Base-by-base conservation (phyloP, 1,140 invertebrate genomes). In the Alviniconcha marisindica region DNA sequence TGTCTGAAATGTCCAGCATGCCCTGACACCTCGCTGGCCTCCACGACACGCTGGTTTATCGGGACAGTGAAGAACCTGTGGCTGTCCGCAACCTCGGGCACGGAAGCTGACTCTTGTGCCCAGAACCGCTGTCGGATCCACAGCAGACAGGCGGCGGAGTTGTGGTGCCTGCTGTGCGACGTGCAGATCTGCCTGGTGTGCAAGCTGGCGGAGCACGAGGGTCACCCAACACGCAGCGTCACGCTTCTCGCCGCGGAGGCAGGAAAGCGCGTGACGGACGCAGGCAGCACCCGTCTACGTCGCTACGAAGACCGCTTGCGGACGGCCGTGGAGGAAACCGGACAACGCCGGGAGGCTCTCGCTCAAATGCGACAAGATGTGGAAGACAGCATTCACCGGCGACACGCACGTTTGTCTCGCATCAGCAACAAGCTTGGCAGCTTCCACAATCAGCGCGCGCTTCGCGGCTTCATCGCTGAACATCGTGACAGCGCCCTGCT, bases 401-500 rank as follows among this genome's bases (percentile, higher is more conserved):
- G 77, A 48, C 77, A 78, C 33, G 77, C 77, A 0, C 28, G 60
- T 33, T 54, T 78, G 51, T 28, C 12, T n/a, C 12, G 10, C 0
- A 40, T 78, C 10, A n/a, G n/a, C n/a, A n/a, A n/a, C n/a, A n/a
- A n/a, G n/a, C n/a, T n/a, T n/a, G n/a, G n/a, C n/a, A n/a, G n/a
- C n/a, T n/a, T n/a, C n/a, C n/a, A n/a, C n/a, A n/a, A n/a, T n/a
- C n/a, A n/a, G n/a, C n/a, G n/a, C n/a, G n/a, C n/a, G n/a, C n/a
- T n/a, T n/a, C n/a, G n/a, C n/a, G n/a, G n/a, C n/a, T n/a, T n/a
- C n/a, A 38, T 78, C n/a, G 54, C 60, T 33, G 36, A 40, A 0
- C 38, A 40, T 38, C 33, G 77, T 21, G 77, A 78, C 51, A 78
- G 77, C n/a, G 54, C 54, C 24, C 54, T 78, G 77, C 77, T 78